Evolutionary conservation across 1,140 invertebrate species (phyloP), one percentile per base, ranked within the genome.

Genomic region (Euwallacea fornicatus): DNA sequence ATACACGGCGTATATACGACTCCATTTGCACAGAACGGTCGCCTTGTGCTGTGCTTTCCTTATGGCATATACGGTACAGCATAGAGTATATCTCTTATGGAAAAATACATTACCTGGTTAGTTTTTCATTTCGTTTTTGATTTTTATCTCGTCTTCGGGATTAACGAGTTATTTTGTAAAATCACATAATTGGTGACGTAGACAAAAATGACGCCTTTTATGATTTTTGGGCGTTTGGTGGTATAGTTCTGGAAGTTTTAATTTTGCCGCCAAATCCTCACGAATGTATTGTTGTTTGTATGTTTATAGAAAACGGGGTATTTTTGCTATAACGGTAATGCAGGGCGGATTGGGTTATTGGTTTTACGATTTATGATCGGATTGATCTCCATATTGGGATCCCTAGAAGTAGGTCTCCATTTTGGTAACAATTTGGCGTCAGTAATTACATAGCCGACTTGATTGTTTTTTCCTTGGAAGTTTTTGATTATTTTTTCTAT

Each of bases 11-110:
- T 75, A 80, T 76, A 81, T 79, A 75, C 74, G 80, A 80, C 80
- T 80, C 80, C 78, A 80, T 81, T 79, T 77, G 76, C 72, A 76
- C 76, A 73, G 76, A 78, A 74, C 76, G 76, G 75, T 77, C 46
- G 70, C 72, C 72, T 60, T 77, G 76, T 77, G 74, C 76, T 76
- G 65, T 76, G 61, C 72, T 74, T 74, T 74, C 72, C 75, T 73
- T 76, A 75, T 72, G 71, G 69, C 71, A 73, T 74, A 74, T 13
- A 75, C 65, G 58, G 66, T 42, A 60, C 46, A 56, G 65, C 44
- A 75, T 73, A 72, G 73, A 69, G 73, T 74, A 71, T 61, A 54
- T 69, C 58, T 53, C 46, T 16, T 33, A 43, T 44, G 9, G n/a
- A 42, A 66, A 69, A 73, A 59, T 73, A 64, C 50, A 41, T 73